phyloP scores from a whole-genome alignment of 2,113 vertebrate genomes.

The Trogon melanurus region DNA sequence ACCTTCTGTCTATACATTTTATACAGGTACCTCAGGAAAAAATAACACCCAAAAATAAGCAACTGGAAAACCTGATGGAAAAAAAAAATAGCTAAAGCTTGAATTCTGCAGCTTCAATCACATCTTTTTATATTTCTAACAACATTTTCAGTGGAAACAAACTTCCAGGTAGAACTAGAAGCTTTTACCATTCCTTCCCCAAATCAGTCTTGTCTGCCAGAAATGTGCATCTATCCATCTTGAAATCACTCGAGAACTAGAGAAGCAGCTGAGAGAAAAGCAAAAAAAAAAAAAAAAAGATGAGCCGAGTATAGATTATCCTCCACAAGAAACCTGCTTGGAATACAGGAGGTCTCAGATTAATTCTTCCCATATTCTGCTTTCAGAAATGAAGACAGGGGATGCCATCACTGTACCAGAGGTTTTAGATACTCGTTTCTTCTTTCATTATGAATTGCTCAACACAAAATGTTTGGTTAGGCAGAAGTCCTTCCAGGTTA shows the following conservation, averaged over 20 bases:
- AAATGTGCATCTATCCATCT: neutral
- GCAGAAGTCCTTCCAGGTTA: neutral
- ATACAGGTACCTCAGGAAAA: neutral
- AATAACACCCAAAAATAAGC: neutral
- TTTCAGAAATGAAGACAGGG: neutral
- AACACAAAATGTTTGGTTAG: neutral
- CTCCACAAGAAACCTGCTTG: neutral
- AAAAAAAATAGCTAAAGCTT: neutral
- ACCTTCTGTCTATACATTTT: neutral
- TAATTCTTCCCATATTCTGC: neutral
- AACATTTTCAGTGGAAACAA: neutral
- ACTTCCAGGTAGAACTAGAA: neutral
- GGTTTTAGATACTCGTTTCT: neutral
- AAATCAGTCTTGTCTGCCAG: neutral
- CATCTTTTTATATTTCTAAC: neutral
- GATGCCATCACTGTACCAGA: neutral
- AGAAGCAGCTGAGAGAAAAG: neutral
- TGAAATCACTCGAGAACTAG: neutral
- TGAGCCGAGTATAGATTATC: neutral
- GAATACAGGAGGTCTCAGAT: neutral
- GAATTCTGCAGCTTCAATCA: neutral
- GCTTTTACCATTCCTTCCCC: neutral
- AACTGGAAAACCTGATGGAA: neutral
- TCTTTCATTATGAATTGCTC: neutral
- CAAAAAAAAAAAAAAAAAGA: neutral